These are phyloP conservation scores for Sussaba pulchella DNA, from an alignment of 2,888 invertebrate genomes.

Conservation along the genomic window DNA sequence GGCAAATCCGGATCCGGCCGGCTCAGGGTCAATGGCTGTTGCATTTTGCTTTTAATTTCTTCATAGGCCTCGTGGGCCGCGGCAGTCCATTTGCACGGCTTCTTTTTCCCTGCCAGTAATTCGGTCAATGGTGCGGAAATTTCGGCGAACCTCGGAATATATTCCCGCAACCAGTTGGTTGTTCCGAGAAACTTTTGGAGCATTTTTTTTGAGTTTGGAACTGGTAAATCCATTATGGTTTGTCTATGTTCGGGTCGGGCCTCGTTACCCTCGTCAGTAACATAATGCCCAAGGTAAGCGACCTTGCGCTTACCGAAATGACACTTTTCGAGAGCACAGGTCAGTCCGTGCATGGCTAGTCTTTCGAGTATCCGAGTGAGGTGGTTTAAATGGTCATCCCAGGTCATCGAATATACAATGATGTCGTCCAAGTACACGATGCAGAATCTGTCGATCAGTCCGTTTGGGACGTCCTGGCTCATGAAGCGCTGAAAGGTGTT, in stretches of 20 bases:
- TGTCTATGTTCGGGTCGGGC: background rate
- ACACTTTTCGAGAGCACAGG: background rate
- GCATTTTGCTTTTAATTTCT: background rate
- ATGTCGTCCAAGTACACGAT: slow-evolving; percentile 76
- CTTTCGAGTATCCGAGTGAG: slow-evolving; percentile 67
- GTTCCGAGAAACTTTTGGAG: background rate
- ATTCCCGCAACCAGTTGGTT: background rate
- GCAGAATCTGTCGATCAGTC: slow-evolving; percentile 64
- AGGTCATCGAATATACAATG: slow-evolving; percentile 67
- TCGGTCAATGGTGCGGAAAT: background rate
- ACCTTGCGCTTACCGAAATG: background rate
- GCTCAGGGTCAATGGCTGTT: background rate
- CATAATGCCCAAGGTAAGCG: background rate
- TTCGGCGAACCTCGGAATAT: background rate
- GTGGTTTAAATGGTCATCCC: slow-evolving; percentile 65
- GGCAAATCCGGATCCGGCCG: background rate
- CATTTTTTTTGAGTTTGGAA: background rate
- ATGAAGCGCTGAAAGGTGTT: slow-evolving; percentile 75
- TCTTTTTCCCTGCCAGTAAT: background rate
- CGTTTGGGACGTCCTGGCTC: slow-evolving; percentile 68
- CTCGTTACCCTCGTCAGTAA: background rate
- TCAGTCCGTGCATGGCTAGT: slow-evolving; percentile 11
- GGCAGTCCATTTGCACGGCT: background rate
- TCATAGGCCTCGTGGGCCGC: background rate
- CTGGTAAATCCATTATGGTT: background rate